Evolutionary conservation across 92 coral and sea anemone genomes (phyloP).

Genomic region (Umimayanthus kanabou): DNA sequence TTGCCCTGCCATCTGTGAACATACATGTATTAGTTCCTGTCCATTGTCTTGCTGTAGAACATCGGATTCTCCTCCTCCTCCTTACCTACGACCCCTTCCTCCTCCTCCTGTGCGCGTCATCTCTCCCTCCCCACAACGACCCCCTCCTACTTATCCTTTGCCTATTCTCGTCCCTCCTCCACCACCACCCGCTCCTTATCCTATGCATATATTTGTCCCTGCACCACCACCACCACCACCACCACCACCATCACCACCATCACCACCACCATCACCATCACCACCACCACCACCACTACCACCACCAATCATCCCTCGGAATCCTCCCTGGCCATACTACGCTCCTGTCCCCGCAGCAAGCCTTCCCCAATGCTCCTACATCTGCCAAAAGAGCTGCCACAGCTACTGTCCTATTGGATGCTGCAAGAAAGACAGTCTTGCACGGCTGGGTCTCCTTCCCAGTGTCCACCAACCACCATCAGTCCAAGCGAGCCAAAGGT

Average conservation of each 20-base stretch:
- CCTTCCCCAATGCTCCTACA: constrained; percentile 59
- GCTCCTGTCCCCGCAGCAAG: constrained; percentile 32
- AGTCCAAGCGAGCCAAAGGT: constrained; percentile 7
- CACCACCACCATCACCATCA: no score
- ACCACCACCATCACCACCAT: no score
- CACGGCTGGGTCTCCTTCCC: constrained; percentile 51
- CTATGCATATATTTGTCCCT: constrained; percentile 44
- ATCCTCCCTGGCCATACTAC: constrained; percentile 43
- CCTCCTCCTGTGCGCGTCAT: constrained; percentile 34
- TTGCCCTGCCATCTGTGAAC: constrained; percentile 73
- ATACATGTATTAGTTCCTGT: constrained; percentile 78
- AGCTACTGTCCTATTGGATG: constrained; percentile 83
- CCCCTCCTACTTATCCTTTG: neutral
- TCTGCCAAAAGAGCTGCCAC: constrained; percentile 62
- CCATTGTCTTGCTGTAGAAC: constrained; percentile 80
- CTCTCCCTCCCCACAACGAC: constrained; percentile 24
- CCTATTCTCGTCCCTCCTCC: constrained; percentile 34
- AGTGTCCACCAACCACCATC: constrained; percentile 12
- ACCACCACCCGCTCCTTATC: constrained; percentile 43
- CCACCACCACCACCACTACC: constrained; percentile 30
- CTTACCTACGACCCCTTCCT: constrained; percentile 17
- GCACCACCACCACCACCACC: constrained; percentile 41
- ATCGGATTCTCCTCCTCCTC: constrained; percentile 20
- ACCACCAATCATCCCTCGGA: neutral
- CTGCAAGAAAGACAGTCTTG: constrained; percentile 60